phyloP scores from a whole-genome alignment of 2,113 vertebrate genomes.

The Thamnophis sirtalis region DNA sequence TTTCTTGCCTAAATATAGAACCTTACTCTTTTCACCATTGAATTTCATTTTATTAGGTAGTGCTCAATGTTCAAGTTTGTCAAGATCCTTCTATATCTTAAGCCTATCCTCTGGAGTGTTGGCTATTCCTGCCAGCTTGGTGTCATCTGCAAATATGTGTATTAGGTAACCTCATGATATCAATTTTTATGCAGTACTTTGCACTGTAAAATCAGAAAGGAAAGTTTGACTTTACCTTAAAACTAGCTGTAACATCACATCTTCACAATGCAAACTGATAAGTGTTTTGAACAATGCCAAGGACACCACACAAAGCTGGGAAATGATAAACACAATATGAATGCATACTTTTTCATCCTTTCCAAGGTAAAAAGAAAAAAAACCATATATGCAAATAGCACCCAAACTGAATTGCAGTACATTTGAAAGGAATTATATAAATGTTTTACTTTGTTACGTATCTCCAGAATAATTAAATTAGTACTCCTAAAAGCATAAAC shows the following conservation, averaged over 20 bases:
- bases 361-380: neutral
- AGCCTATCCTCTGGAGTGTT: too few relatives aligned
- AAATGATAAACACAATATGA: constrained; percentile 49
- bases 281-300: constrained; percentile 91
- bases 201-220: neutral
- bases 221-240: constrained; percentile 78
- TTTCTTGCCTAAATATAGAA: too few relatives aligned
- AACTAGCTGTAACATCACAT: constrained; percentile 94
- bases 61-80: too few relatives aligned
- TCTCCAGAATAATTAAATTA: neutral
- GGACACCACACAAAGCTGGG: constrained; percentile 91
- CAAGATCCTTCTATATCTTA: too few relatives aligned
- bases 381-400: constrained; percentile 30
- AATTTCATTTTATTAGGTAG: too few relatives aligned
- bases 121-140: too few relatives aligned
- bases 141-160: neutral
- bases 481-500: neutral
- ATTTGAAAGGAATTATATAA: constrained; percentile 18
- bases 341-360: neutral
- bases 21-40: too few relatives aligned
- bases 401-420: neutral
- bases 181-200: neutral
- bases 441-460: constrained; percentile 17
- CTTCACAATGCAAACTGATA: constrained; percentile 92
- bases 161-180: neutral